Percentiles rank a stretch among this genome's conserved stretches.
Conservation (phyloP, 2,888 invertebrate genomes). For the Willowsia nigromaculata region DNA sequence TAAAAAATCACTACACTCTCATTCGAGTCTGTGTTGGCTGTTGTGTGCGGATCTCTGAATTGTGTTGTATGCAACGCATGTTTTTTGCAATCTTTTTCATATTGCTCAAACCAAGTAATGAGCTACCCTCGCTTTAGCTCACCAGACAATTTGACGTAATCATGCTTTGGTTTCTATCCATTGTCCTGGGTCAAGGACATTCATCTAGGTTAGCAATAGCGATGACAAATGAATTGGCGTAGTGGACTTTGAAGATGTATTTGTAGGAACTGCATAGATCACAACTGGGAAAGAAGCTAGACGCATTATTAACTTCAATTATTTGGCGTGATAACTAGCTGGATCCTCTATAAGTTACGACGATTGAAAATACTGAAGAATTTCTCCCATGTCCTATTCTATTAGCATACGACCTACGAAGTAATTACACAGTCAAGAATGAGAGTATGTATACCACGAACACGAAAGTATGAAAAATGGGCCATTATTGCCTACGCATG, state of each 20-base stretch:
- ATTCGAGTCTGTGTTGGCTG: too few species aligned
- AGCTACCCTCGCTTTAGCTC: neutral
- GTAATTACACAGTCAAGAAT: neutral
- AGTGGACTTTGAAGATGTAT: neutral
- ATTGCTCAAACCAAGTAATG: neutral
- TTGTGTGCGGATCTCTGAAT: too few species aligned
- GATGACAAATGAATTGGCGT: too few species aligned
- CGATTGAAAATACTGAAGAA: too few species aligned
- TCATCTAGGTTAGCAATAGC: slow-evolving; percentile 61
- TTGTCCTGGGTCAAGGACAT: slow-evolving; percentile 62
- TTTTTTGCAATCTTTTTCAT: neutral
- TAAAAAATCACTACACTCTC: too few species aligned
- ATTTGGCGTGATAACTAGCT: too few species aligned
- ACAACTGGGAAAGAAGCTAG: too few species aligned
- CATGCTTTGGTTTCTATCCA: neutral
- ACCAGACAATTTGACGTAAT: slow-evolving; percentile 8
- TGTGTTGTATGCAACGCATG: neutral
- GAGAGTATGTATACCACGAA: neutral
- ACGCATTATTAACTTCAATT: too few species aligned
- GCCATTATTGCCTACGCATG: neutral
- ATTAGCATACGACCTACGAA: neutral
- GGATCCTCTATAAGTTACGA: too few species aligned
- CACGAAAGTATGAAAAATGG: neutral
- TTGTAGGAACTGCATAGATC: too few species aligned
- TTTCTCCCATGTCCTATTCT: too few species aligned